Conservation (phyloP, 2,797 vertebrate genomes). For the Percopsis omiscomaycus region DNA sequence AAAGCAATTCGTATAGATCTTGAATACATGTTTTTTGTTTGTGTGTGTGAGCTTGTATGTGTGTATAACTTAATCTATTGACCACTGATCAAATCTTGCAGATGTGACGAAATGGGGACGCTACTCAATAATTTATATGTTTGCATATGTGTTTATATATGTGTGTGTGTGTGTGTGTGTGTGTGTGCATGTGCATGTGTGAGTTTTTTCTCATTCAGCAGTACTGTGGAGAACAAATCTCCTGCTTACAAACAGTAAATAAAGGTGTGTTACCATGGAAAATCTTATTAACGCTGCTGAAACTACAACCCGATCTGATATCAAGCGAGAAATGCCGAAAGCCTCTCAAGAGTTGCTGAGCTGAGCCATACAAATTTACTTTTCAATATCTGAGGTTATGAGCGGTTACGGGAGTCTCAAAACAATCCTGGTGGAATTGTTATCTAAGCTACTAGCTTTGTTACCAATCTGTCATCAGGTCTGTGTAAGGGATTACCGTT, state of each 20-base stretch:
- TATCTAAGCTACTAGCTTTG: too few relatives aligned
- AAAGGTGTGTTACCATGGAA: slow-evolving; percentile 18
- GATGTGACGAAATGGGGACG: too few relatives aligned
- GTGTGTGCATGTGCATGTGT: not conserved
- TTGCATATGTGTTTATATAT: not conserved
- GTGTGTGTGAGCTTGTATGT: not conserved
- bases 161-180: not conserved
- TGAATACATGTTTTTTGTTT: not conserved
- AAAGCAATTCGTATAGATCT: not conserved
- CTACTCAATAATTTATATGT: not conserved
- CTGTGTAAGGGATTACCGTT: too few relatives aligned
- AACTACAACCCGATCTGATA: slow-evolving; percentile 7
- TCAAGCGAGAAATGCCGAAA: not conserved
- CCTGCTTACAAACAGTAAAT: slow-evolving; percentile 24
- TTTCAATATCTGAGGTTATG: not conserved
- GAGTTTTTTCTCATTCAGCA: slow-evolving; percentile 28
- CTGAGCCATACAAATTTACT: not conserved
- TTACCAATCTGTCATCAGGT: too few relatives aligned
- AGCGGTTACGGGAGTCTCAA: too few relatives aligned
- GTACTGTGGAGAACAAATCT: slow-evolving; percentile 24
- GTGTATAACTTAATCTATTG: not conserved
- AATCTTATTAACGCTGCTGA: slow-evolving; percentile 18
- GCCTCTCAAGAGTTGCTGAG: not conserved
- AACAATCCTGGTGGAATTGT: too few relatives aligned
- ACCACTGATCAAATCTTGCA: not conserved